Base-by-base conservation (phyloP, 35 echinoderm and acorn worm genomes). In the Anneissia japonica region DNA sequence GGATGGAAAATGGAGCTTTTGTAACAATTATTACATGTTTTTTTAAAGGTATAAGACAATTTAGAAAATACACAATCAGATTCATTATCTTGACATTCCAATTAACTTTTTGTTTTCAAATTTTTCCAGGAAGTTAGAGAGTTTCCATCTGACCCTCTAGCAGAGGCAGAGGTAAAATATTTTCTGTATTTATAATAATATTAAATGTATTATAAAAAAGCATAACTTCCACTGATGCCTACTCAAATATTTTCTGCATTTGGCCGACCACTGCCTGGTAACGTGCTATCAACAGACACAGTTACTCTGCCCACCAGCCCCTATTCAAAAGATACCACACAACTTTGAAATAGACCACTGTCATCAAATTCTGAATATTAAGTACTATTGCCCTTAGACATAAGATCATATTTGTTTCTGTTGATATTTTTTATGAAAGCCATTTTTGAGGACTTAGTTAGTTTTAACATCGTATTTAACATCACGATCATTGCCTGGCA, bases 91-190 rank as follows among this genome's bases (percentile, higher is more conserved):
- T 2, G 38, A 81, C 4, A 51, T 81, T 30, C 73, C 41, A n/a
- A n/a, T n/a, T n/a, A n/a, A n/a, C n/a, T n/a, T n/a, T n/a, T n/a
- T n/a, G n/a, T n/a, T n/a, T n/a, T n/a, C n/a, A n/a, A n/a, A n/a
- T n/a, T n/a, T n/a, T n/a, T n/a, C n/a, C 76, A 92, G 91, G 94
- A 97, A 33, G 82, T 87, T 13, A 86, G 90, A 55, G 94, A 97
- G 72, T 92, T 97, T 88, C 73, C 94, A 72, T 93, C 90, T 84
- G 94, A 97, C 73, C 94, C 94, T 34, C 81, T 85, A 35, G 87
- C 88, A 46, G 94, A 97, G 74, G 94, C 91, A 64, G 94, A 97
- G 88, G 94, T 97, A 87, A 90, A 17, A 16, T 28, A 55, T 16
- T 34, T 73, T 7, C 26, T 4, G 6, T 31, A 9, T n/a, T 36